phyloP scores from a whole-genome alignment of 2,113 vertebrate genomes.

The Podarcis muralis region DNA sequence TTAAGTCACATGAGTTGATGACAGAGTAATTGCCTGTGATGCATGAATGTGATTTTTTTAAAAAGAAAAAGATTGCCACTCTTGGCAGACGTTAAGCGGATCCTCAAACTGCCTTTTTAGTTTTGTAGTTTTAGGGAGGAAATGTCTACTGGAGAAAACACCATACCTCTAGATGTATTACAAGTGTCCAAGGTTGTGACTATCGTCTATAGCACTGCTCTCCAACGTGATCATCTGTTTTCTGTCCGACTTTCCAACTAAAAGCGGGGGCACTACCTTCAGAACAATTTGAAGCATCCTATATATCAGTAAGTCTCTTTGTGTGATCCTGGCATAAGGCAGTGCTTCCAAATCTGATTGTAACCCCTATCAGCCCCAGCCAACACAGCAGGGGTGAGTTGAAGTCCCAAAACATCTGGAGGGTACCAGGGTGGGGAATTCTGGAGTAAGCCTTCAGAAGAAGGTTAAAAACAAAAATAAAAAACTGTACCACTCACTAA shows the following conservation, averaged over 20 bases:
- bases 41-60: not conserved
- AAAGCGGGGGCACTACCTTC: not conserved
- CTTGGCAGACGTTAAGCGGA: not conserved
- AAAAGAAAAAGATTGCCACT: not conserved
- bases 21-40: not conserved
- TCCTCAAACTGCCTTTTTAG: not conserved
- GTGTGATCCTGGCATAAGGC: not conserved
- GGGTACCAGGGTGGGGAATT: no score
- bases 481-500: conserved; percentile 15
- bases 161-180: not conserved
- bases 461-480: not conserved
- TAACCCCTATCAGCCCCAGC: no score
- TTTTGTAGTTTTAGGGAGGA: not conserved
- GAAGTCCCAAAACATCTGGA: no score
- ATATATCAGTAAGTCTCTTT: not conserved
- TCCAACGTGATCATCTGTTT: not conserved
- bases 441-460: no score
- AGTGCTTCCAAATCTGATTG: no score
- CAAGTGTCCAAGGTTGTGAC: not conserved
- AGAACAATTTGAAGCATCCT: not conserved
- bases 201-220: not conserved
- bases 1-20: not conserved
- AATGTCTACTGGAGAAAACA: not conserved
- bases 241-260: conserved; percentile 26
- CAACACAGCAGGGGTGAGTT: no score